A percentile compares a stretch with the other conserved stretches of the same genome.
phyloP scores from a whole-genome alignment of 1,140 invertebrate genomes.

The Heliconius melpomene region DNA sequence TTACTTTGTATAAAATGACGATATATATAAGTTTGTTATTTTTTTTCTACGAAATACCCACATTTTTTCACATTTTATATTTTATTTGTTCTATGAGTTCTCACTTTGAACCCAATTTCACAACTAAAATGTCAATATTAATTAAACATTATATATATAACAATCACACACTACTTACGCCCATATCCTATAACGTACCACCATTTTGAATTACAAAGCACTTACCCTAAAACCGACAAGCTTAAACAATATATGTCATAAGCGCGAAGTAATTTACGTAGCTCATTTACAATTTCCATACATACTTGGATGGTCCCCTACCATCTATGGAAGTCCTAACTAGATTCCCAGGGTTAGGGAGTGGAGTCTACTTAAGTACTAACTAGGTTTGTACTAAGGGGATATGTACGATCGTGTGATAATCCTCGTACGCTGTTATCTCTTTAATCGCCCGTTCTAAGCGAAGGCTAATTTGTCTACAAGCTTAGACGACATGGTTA shows the following conservation, averaged over 20 bases:
- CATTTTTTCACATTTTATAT: no score
- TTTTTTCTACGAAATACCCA: no score
- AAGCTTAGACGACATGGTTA: neutral
- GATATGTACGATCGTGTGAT: constrained; percentile 6
- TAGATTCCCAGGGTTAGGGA: no score
- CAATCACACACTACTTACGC: neutral
- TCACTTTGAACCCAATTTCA: no score
- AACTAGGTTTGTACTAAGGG: neutral
- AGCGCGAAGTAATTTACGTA: neutral
- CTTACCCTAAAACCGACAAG: neutral
- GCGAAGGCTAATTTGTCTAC: neutral
- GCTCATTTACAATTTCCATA: neutral
- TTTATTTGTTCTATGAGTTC: no score
- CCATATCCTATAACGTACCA: neutral
- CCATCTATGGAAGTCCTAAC: no score
- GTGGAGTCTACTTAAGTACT: neutral
- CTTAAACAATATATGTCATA: neutral
- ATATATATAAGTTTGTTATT: no score
- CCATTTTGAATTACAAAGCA: neutral
- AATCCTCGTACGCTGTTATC: neutral
- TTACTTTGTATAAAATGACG: no score
- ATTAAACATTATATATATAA: neutral
- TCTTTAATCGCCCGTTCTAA: constrained; percentile 9
- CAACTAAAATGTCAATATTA: no score
- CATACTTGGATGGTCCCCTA: neutral